These are phyloP conservation scores for Escarpia spicata DNA, from an alignment of 2,888 invertebrate species.

Conservation along the genomic window DNA sequence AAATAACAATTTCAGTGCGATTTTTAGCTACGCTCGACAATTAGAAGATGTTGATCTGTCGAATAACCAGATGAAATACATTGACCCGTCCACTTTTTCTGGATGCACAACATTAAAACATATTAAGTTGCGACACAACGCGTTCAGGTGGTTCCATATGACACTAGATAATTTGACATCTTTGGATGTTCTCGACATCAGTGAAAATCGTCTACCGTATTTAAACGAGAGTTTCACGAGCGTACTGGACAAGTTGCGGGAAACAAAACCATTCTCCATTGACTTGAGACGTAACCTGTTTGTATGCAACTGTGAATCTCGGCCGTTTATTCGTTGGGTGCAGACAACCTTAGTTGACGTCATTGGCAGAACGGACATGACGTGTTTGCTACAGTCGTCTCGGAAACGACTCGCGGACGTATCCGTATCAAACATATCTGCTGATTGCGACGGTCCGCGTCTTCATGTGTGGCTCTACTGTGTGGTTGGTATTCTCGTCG, in stretches of 20 bases:
- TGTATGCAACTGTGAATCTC: neutral
- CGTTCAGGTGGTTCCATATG: neutral
- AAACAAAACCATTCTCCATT: neutral
- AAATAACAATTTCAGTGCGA: neutral
- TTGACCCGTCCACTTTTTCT: neutral
- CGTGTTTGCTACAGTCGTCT: neutral
- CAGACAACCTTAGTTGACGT: neutral
- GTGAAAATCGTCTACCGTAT: neutral
- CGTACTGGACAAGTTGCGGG: neutral
- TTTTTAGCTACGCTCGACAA: neutral
- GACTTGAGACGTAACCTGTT: neutral
- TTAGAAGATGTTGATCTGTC: neutral
- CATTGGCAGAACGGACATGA: neutral
- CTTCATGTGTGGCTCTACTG: neutral
- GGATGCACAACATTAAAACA: neutral
- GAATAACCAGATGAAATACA: neutral
- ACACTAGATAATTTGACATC: neutral
- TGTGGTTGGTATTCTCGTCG: neutral
- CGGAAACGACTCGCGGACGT: neutral
- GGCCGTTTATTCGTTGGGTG: neutral
- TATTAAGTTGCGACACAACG: neutral
- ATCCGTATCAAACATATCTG: neutral
- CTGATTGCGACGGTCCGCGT: neutral
- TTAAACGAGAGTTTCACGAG: slow-evolving; percentile 10
- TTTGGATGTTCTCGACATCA: neutral